phyloP scores from a whole-genome alignment of 92 coral and sea anemone species.

The Montipora capitata region DNA sequence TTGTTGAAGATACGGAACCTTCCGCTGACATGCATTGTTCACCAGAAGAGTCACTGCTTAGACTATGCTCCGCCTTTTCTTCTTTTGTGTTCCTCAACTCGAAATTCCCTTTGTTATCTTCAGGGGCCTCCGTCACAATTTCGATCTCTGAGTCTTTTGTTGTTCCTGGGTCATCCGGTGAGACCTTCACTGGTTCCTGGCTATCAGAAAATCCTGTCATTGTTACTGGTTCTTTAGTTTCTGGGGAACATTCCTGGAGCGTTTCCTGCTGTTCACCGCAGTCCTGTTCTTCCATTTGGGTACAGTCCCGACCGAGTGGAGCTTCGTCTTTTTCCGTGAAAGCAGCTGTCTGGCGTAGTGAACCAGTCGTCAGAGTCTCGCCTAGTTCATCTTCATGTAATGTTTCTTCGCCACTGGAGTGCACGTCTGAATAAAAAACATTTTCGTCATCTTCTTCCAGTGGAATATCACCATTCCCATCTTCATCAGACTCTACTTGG shows the following conservation, averaged over 20 bases:
- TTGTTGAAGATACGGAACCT: conserved; percentile 66
- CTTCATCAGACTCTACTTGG: conserved; percentile 92
- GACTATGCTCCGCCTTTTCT: conserved; percentile 30
- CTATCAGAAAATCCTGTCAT: neutral
- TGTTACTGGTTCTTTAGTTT: neutral
- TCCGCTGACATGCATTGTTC: conserved; percentile 71
- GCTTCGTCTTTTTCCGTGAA: conserved; percentile 58
- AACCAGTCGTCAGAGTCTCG: conserved; percentile 73
- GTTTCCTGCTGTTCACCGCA: conserved; percentile 1
- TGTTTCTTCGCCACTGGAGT: conserved; percentile 81
- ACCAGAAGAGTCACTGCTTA: conserved; percentile 71
- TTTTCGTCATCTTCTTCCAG: conserved; percentile 65
- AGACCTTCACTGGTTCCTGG: neutral
- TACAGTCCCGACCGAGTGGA: neutral
- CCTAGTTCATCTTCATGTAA: conserved; percentile 85
- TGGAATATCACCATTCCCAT: conserved; percentile 56
- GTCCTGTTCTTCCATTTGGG: neutral
- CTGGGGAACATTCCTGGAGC: neutral
- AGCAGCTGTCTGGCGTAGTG: conserved; percentile 45
- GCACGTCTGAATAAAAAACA: conserved; percentile 55
- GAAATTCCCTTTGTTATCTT: neutral
- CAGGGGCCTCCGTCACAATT: neutral
- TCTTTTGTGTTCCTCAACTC: conserved; percentile 14
- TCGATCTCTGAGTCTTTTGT: neutral
- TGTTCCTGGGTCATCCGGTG: neutral